Base-by-base conservation (phyloP, 2,797 vertebrate species). In the Neostethus bicornis region DNA sequence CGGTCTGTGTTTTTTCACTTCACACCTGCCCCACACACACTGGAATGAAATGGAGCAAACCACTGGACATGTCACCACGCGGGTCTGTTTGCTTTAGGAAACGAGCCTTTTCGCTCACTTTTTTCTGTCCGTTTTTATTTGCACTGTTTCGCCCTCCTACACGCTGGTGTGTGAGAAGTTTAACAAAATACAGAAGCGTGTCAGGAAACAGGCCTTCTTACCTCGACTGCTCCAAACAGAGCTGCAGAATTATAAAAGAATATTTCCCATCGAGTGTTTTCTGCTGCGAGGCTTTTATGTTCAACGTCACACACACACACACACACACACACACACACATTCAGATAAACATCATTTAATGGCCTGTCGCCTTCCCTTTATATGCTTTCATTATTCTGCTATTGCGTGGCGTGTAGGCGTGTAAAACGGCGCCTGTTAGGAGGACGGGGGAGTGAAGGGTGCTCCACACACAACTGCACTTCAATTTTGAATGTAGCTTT, bases 281-380 rank as follows among this genome's bases (percentile, higher is more conserved):
- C 55, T 61, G 59, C 73, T 20, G 63, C 63, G 60, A 25, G 63
- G 66, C 70, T 85, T 85, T 85, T 77, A 63, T 80, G 59, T 63
- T 79, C 49, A 32, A 17, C 28, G 69, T 76, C 77, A 71, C 62
- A 82, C 70, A 75, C 54, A 61, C 63, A 34, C 71, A 66, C 74
- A 35, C 68, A 63, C 53, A 8, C 55, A 29, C 73, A 9, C 48
- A 1, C 38, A 55, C 72, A 50, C 77, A 56, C 79, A 51, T 54
- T 66, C 66, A 77, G 76, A 87, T 85, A 79, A 87, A 87, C 85
- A 84, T 72, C 14, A 86, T 87, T 85, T 83, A 80, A 83, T 87
- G 79, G 81, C 66, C 69, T 9, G 79, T 79, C 70, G 75, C 77
- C 68, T 86, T 81, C 70, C 80, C 80, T 80, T 84, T 78, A 82